These are phyloP conservation scores for Candidula unifasciata DNA, from an alignment of 2,888 invertebrate species.

Conservation along the genomic window DNA sequence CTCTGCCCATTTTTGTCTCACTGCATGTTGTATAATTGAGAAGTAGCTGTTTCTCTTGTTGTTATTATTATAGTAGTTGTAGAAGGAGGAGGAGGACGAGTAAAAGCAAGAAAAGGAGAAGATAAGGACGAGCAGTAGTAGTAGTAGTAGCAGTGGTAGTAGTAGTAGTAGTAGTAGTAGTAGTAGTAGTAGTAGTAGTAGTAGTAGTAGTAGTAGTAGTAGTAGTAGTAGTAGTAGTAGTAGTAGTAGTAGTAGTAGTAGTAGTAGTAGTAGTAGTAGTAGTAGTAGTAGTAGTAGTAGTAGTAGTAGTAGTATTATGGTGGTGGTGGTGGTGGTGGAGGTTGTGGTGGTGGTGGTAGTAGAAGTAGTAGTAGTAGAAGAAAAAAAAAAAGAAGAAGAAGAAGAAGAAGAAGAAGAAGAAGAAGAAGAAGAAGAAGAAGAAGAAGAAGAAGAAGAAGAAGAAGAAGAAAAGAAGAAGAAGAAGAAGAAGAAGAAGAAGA, in stretches of 20 bases:
- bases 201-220: neutral
- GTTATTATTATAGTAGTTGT: too few relatives aligned
- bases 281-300: neutral
- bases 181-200: constrained; percentile 2
- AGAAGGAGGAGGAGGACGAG: neutral
- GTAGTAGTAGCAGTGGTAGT: neutral
- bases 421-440: constrained; percentile 21
- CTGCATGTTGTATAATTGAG: too few relatives aligned
- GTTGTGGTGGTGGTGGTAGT: neutral
- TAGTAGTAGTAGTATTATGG: neutral
- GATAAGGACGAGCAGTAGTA: neutral
- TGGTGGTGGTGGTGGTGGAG: neutral
- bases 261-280: neutral
- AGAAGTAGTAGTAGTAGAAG: neutral
- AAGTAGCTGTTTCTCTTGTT: too few relatives aligned
- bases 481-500: neutral
- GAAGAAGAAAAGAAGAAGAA: neutral
- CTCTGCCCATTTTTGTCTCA: too few relatives aligned
- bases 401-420: neutral
- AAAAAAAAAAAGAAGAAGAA: neutral
- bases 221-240: neutral
- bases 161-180: neutral
- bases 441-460: neutral
- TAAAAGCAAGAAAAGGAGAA: neutral
- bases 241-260: neutral